Evolutionary conservation across 2,113 vertebrate genomes (phyloP), one percentile per base, ranked within the genome.

Genomic region (Clinocottus analis): DNA sequence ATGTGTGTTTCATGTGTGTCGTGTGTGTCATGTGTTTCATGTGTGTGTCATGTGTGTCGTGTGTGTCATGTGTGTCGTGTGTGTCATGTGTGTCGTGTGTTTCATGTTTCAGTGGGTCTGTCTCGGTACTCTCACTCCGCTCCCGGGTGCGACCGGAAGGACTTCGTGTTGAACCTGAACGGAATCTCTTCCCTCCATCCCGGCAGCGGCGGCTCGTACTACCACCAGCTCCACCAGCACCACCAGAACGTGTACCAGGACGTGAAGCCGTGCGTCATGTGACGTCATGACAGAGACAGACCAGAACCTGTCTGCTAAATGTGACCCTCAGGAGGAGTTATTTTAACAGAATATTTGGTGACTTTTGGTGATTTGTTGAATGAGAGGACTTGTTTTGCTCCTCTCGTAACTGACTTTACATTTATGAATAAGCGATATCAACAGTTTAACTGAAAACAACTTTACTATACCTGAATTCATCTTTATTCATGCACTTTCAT

Each of bases 251-350:
- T 96, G 84, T 99, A 96, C 74, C 97, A 98, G 82, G 98, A 99
- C 81, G 97, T 99, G 63, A 99, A 99, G 91, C 97, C 98, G 13
- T 98, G 98, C 3, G 96, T 99, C 29, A 98, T 99, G 96, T 99
- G 94, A 97, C 91, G n/a, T 9, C 5, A 21, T 21, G 3, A 14
- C 31, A 5, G 12, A 10, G 23, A 53, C 47, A 8, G 9, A 75
- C 25, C 1, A 1, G 31, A 12, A 9, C 60, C 3, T 13, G 49
- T 33, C 17, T 27, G 51, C 55, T 37, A 3, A 49, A 10, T 58
- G 11, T 3, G 59, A 1, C 19, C 29, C 16, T 61, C 61, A 13
- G 37, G 19, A 29, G 39, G 61, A 72, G 9, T 33, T 56, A 41
- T 43, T 64, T 19, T 21, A 33, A 33, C 29, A 12, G 16, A 49